These are phyloP conservation scores for Cassiopea andromeda DNA, from an alignment of 30 jellyfish, hydroid and myxozoan genomes.

Conservation along the genomic window DNA sequence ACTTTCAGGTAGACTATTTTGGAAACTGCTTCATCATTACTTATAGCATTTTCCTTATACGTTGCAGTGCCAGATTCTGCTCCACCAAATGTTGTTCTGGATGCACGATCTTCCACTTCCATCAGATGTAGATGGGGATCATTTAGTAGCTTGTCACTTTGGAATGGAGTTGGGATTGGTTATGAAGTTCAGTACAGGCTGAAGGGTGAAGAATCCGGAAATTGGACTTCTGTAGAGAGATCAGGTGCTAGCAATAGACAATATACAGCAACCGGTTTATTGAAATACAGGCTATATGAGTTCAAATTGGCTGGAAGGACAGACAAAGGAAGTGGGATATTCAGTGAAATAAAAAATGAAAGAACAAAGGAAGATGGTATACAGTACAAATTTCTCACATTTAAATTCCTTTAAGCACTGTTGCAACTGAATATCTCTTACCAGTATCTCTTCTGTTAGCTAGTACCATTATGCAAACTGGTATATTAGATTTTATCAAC, in stretches of 20 bases:
- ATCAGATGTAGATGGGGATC: slow-evolving; percentile 8
- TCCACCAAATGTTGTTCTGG: slow-evolving; percentile 16
- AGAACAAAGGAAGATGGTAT: slow-evolving; percentile 28
- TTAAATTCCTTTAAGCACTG: too few species aligned
- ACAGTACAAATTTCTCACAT: not conserved
- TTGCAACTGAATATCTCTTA: too few species aligned
- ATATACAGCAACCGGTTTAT: not conserved
- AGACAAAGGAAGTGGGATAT: slow-evolving; percentile 17
- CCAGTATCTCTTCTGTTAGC: too few species aligned
- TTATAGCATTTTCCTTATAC: not conserved
- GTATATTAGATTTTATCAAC: too few species aligned
- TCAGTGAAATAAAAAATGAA: not conserved
- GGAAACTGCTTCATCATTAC: too few species aligned
- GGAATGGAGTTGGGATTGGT: slow-evolving; percentile 49
- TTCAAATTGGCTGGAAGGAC: slow-evolving; percentile 27
- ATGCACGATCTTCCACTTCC: slow-evolving; percentile 13
- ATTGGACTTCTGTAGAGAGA: not conserved
- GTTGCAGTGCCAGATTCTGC: slow-evolving; percentile 28
- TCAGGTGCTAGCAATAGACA: slow-evolving; percentile 27
- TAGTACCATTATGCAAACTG: too few species aligned
- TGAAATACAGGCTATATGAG: not conserved
- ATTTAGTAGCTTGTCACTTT: not conserved
- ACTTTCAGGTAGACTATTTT: not conserved
- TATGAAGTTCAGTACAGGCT: slow-evolving; percentile 13
- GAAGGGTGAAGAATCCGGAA: slow-evolving; percentile 12